Conservation (phyloP, 1,140 invertebrate species). For the Neodiprion fabricii region DNA sequence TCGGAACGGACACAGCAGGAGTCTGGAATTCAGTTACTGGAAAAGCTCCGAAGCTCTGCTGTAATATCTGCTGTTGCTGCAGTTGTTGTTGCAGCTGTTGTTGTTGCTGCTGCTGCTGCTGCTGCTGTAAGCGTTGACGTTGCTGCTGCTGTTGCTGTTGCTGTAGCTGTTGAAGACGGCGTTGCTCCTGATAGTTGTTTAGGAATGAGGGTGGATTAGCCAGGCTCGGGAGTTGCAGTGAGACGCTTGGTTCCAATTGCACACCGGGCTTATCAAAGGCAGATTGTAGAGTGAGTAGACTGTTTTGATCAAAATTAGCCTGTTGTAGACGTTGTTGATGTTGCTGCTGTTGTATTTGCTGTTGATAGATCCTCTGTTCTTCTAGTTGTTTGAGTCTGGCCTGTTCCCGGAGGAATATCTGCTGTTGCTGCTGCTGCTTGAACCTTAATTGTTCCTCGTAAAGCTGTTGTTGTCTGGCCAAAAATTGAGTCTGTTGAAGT, state of each 20-base stretch:
- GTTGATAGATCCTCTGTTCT: conserved; percentile 39
- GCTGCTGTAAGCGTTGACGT: conserved; percentile 46
- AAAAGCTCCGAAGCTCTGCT: conserved; percentile 58
- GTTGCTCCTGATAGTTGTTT: conserved; percentile 27
- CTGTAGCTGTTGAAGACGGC: conserved; percentile 39
- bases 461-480: conserved; percentile 66
- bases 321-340: conserved; percentile 39
- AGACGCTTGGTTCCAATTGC: conserved; percentile 56
- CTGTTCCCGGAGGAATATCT: conserved; percentile 58
- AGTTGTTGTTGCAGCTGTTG: conserved; percentile 49
- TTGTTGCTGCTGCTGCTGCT: conserved; percentile 53
- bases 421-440: conserved; percentile 63
- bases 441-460: conserved; percentile 61
- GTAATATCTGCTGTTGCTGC: conserved; percentile 58
- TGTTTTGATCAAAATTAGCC: conserved; percentile 43
- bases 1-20: conserved; percentile 49
- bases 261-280: conserved; percentile 40
- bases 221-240: conserved; percentile 50
- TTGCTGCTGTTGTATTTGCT: conserved; percentile 40
- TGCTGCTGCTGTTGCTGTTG: conserved; percentile 42
- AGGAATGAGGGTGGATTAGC: conserved; percentile 41
- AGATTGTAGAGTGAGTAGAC: conserved; percentile 34
- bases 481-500: conserved; percentile 71
- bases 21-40: conserved; percentile 56
- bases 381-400: conserved; percentile 55